phyloP scores from a whole-genome alignment of 1,140 invertebrate species.

The Pygmarrhopalites habei region DNA sequence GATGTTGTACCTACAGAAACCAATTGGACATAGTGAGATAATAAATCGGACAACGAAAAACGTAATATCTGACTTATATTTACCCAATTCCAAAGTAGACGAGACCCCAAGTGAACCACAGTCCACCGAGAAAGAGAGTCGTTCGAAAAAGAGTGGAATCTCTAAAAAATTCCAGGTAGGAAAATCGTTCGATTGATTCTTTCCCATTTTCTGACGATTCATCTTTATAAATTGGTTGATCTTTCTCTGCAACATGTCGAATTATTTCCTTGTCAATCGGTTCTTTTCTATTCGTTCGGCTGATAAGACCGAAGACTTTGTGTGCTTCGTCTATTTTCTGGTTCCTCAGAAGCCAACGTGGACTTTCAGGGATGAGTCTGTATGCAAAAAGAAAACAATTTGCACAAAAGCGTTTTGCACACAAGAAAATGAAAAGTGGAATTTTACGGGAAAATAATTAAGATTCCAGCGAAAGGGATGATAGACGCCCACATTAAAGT shows the following conservation, averaged over 20 bases:
- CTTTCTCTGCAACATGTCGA: constrained; percentile 5
- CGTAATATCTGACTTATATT: constrained; percentile 24
- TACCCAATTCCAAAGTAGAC: constrained; percentile 30
- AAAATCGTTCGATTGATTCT: constrained; percentile 2
- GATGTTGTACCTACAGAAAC: constrained; percentile 26
- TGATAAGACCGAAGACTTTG: constrained; percentile 9
- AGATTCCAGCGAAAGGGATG: constrained; percentile 19
- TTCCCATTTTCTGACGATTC: background rate
- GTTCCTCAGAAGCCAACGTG: constrained; percentile 28
- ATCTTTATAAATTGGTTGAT: constrained; percentile 5
- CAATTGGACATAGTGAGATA: constrained; percentile 17
- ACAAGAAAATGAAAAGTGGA: background rate
- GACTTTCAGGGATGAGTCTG: constrained; percentile 28
- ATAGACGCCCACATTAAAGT: constrained; percentile 18
- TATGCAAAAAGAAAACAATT: background rate
- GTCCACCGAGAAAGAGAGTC: background rate
- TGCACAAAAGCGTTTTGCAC: background rate
- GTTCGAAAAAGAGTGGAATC: constrained; percentile 16
- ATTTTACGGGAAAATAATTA: constrained; percentile 30
- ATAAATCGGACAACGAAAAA: constrained; percentile 21
- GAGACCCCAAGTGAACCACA: constrained; percentile 35
- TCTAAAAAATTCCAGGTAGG: constrained; percentile 17
- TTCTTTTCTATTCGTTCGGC: constrained; percentile 8
- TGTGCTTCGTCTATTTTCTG: constrained; percentile 6
- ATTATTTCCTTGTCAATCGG: constrained; percentile 2